Evolutionary conservation across 2,113 vertebrate species (phyloP).

Genomic region (Paradisaea rubra): DNA sequence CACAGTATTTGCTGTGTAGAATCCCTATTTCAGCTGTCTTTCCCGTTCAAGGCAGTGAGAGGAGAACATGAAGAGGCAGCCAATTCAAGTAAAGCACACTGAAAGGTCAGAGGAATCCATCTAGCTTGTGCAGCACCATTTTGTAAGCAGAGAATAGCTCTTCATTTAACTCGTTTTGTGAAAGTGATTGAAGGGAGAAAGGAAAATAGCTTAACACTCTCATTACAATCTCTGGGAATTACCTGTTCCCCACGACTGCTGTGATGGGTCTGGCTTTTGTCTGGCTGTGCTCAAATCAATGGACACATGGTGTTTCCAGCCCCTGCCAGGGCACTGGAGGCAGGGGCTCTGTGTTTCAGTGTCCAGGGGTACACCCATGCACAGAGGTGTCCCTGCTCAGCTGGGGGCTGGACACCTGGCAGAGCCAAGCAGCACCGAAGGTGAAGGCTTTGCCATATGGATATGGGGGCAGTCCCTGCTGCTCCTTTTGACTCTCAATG

Average conservation of each 20-base stretch:
- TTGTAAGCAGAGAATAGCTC: conserved; percentile 15
- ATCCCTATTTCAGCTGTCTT: neutral
- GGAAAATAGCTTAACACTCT: neutral
- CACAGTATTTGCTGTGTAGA: neutral
- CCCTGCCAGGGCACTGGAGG: neutral
- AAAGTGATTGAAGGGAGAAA: conserved; percentile 1
- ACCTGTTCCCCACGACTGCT: neutral
- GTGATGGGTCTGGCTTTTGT: neutral
- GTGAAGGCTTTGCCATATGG: neutral
- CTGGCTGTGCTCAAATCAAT: neutral
- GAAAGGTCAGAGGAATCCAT: conserved; percentile 52
- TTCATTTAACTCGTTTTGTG: conserved; percentile 6
- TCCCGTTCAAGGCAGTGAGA: neutral
- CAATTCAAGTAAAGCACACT: neutral
- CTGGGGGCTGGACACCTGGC: neutral
- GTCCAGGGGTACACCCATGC: neutral
- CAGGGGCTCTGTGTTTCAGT: neutral
- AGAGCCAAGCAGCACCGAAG: neutral
- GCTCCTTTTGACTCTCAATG: neutral
- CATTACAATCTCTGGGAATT: neutral
- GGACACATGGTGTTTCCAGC: neutral
- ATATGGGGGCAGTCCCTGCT: neutral
- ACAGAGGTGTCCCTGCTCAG: neutral
- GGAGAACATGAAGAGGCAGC: conserved; percentile 34
- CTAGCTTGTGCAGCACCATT: conserved; percentile 32